These are phyloP conservation scores for Choloepus didactylus DNA, from an alignment of 2,797 vertebrate species.

Conservation along the genomic window DNA sequence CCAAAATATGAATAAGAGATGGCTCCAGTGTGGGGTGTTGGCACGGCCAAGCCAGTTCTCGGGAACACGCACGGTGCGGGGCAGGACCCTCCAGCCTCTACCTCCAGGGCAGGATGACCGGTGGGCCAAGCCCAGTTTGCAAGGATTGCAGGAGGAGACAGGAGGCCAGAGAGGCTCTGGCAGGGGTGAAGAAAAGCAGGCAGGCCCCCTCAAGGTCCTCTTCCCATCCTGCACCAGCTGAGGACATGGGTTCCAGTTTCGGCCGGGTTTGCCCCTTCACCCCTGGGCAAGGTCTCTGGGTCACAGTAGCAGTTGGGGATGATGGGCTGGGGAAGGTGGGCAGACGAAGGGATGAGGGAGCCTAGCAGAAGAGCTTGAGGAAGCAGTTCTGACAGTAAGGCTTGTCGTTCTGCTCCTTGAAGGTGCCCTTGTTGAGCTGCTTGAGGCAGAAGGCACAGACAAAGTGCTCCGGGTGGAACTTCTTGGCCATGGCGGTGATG, in stretches of 20 bases:
- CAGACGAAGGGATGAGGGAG: background rate
- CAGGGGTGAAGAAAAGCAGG: background rate
- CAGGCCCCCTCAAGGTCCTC: background rate
- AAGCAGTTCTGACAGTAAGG: constrained; percentile 99
- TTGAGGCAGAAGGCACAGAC: constrained; percentile 99
- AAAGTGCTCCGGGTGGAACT: constrained; percentile 99
- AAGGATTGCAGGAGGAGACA: background rate
- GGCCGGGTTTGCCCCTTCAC: constrained; percentile 40
- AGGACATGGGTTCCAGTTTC: constrained; percentile 75
- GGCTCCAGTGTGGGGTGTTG: constrained; percentile 76
- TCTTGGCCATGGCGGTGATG: constrained; percentile 98
- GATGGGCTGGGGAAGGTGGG: constrained; percentile 73
- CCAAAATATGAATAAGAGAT: constrained; percentile 20
- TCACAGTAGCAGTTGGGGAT: constrained; percentile 82
- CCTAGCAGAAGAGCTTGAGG: constrained; percentile 98
- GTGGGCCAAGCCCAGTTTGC: background rate
- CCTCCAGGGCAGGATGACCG: background rate
- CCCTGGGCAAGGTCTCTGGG: constrained; percentile 73
- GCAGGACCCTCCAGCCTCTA: background rate
- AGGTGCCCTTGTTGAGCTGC: constrained; percentile 99
- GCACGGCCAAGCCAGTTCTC: background rate
- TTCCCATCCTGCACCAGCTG: background rate
- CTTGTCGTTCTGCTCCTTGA: constrained; percentile 99
- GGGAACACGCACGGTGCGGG: background rate
- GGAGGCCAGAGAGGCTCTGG: constrained; percentile 31